phyloP scores from a whole-genome alignment of 2,113 vertebrate genomes.

The Pangasianodon hypophthalmus region DNA sequence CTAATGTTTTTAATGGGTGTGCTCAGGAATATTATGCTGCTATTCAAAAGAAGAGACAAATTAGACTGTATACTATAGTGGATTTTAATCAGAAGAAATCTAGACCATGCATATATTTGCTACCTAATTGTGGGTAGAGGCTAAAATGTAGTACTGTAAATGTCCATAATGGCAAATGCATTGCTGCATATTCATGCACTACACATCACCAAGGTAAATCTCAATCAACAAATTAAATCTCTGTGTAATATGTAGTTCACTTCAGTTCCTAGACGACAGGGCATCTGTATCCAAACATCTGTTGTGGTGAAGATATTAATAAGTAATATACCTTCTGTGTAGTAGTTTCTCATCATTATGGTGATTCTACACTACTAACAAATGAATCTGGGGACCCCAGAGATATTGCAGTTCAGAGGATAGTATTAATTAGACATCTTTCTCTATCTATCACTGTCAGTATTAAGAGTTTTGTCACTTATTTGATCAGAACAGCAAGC shows the following conservation, averaged over 20 bases:
- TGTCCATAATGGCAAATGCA: neutral
- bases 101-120: neutral
- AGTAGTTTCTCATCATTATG: slow-evolving; percentile 29
- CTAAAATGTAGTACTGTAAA: neutral
- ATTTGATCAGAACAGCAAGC: slow-evolving; percentile 1
- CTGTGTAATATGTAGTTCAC: slow-evolving; percentile 24
- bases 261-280: slow-evolving; percentile 18
- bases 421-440: neutral
- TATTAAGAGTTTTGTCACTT: neutral
- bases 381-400: slow-evolving; percentile 4
- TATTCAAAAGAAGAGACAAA: neutral
- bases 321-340: slow-evolving; percentile 35
- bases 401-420: neutral
- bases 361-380: slow-evolving; percentile 18
- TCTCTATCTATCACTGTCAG: neutral
- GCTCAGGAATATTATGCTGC: neutral
- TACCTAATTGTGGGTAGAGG: neutral
- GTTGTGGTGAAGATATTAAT: slow-evolving; percentile 43
- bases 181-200: neutral
- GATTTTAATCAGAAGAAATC: too few species aligned
- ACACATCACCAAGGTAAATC: neutral
- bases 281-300: slow-evolving; percentile 46
- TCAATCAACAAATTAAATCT: slow-evolving; percentile 13
- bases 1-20: slow-evolving; percentile 10
- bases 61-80: too few species aligned